Percentiles rank a stretch among this genome's conserved stretches.
These are phyloP conservation scores for Orthonyx spaldingii DNA, from an alignment of 2,113 vertebrate species.

Conservation along the genomic window DNA sequence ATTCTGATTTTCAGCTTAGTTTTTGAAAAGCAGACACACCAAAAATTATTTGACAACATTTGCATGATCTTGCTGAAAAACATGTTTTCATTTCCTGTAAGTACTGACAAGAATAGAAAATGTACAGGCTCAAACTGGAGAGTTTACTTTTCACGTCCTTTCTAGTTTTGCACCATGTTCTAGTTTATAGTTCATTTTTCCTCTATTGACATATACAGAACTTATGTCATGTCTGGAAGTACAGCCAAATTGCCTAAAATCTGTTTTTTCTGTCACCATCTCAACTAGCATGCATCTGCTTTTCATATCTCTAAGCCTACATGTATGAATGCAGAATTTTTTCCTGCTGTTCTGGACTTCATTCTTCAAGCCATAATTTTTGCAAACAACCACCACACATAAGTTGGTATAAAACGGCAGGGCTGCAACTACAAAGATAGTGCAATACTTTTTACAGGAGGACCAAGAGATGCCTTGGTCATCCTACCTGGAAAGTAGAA, in stretches of 20 bases:
- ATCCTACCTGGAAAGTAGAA: background rate
- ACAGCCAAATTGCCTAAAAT: background rate
- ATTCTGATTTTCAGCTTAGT: background rate
- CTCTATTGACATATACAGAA: background rate
- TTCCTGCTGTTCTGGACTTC: background rate
- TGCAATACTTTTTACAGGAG: background rate
- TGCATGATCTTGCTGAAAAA: background rate
- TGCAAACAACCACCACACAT: background rate
- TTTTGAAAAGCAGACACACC: background rate
- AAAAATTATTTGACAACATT: background rate
- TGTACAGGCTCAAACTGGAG: background rate
- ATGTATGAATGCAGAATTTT: background rate
- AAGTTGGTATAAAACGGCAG: background rate
- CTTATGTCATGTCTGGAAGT: background rate
- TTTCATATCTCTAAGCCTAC: background rate
- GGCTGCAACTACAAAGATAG: background rate
- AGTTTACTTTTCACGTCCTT: background rate
- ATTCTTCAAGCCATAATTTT: background rate
- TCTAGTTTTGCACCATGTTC: background rate
- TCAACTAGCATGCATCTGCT: background rate
- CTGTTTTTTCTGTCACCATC: background rate
- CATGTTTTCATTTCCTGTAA: background rate
- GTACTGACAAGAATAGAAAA: background rate
- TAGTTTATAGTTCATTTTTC: background rate
- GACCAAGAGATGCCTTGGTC: background rate